Evolutionary conservation across 1,140 invertebrate genomes (phyloP).

Genomic region (Teleogryllus occipitalis): DNA sequence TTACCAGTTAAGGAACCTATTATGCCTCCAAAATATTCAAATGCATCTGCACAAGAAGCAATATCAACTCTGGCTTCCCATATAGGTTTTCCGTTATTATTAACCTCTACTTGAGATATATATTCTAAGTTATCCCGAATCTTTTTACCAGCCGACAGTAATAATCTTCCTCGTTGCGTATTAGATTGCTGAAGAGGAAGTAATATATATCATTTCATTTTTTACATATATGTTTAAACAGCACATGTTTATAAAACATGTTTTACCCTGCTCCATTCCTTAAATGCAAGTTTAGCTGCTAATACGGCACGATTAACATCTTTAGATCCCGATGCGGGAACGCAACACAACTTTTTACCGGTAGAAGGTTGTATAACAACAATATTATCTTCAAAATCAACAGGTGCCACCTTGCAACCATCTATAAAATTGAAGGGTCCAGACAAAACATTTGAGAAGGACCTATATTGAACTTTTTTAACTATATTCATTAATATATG

Average conservation of each 20-base stretch:
- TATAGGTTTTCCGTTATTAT: conserved; percentile 43
- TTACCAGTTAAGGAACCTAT: conserved; percentile 27
- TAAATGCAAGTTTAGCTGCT: not conserved
- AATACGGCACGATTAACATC: not conserved
- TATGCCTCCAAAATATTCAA: conserved; percentile 42
- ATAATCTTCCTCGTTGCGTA: conserved; percentile 33
- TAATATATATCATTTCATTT: not conserved
- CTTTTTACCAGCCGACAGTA: conserved; percentile 27
- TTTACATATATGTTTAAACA: not conserved
- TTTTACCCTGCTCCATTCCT: not conserved
- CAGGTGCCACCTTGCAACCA: not conserved
- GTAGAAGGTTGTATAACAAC: not conserved
- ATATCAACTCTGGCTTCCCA: conserved; percentile 44
- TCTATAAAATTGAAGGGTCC: not conserved
- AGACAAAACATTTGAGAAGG: not conserved
- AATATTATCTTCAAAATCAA: not conserved
- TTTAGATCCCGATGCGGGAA: not conserved
- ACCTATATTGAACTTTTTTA: too few relatives aligned
- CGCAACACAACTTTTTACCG: not conserved
- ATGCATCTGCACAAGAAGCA: conserved; percentile 38
- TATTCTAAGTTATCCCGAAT: conserved; percentile 30
- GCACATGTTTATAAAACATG: not conserved
- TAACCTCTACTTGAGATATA: conserved; percentile 36
- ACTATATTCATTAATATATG: too few relatives aligned
- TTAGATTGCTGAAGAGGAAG: conserved; percentile 30